These are phyloP conservation scores for Crotalus tigris DNA, from an alignment of 2,113 vertebrate species.

Conservation along the genomic window DNA sequence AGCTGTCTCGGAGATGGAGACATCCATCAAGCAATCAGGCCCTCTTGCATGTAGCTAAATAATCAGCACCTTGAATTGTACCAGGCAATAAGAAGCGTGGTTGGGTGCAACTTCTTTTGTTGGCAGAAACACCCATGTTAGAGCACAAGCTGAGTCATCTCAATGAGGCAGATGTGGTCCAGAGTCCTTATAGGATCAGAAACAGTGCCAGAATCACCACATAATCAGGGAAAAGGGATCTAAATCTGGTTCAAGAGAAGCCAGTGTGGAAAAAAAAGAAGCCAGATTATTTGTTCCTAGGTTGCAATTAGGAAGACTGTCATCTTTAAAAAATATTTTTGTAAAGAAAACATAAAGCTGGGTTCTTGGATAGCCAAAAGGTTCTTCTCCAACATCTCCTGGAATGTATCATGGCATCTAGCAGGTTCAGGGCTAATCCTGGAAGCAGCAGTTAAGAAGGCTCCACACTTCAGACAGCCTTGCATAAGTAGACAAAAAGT, in stretches of 20 bases:
- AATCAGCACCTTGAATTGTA: not conserved
- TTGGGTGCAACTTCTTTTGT: not conserved
- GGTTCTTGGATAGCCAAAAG: not conserved
- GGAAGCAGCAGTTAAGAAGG: not conserved
- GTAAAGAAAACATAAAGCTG: not conserved
- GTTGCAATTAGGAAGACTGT: not conserved
- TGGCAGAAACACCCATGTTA: not conserved
- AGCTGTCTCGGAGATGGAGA: not conserved
- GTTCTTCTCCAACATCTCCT: not conserved
- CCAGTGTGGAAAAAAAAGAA: not conserved
- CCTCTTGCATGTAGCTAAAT: not conserved
- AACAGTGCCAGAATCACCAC: not conserved
- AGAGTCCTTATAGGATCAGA: not conserved
- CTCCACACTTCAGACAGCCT: not conserved
- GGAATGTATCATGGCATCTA: not conserved
- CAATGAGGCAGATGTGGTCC: not conserved
- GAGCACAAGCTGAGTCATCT: not conserved
- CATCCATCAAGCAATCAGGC: not conserved
- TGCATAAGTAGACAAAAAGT: not conserved
- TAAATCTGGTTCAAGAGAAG: not conserved
- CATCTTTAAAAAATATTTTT: not conserved
- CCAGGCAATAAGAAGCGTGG: not conserved
- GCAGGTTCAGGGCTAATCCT: not conserved
- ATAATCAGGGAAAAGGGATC: not conserved
- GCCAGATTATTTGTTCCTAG: not conserved